phyloP scores from a whole-genome alignment of 1,140 invertebrate species.

The Phocides pigmalion region DNA sequence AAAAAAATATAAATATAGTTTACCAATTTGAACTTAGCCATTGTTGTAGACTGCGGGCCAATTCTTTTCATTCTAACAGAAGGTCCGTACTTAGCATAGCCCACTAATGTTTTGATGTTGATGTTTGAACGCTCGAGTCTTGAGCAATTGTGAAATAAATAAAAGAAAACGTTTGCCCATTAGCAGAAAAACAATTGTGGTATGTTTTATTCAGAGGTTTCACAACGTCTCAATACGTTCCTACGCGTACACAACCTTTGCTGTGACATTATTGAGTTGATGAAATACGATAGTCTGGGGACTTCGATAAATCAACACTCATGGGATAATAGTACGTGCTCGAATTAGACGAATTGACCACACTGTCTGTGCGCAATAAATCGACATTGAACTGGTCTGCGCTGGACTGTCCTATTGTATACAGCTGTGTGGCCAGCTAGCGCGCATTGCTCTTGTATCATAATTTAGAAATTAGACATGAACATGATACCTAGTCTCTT shows the following conservation, averaged over 20 bases:
- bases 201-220: slow-evolving; percentile 26
- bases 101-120: too few species aligned
- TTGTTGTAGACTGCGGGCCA: too few species aligned
- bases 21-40: too few species aligned
- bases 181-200: slow-evolving; percentile 25
- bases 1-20: too few species aligned
- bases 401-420: neutral
- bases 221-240: slow-evolving; percentile 26
- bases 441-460: neutral
- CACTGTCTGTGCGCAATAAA: slow-evolving; percentile 24
- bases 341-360: slow-evolving; percentile 31
- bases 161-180: slow-evolving; percentile 7
- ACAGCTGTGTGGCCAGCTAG: neutral
- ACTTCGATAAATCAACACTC: slow-evolving; percentile 32
- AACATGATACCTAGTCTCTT: neutral
- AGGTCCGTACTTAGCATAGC: too few species aligned
- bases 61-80: too few species aligned
- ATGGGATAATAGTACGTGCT: slow-evolving; percentile 31
- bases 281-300: slow-evolving; percentile 31
- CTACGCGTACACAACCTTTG: slow-evolving; percentile 28
- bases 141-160: neutral
- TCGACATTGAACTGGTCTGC: slow-evolving; percentile 9
- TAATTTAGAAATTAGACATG: slow-evolving; percentile 3
- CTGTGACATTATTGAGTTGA: slow-evolving; percentile 29
- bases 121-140: too few species aligned